Evolutionary conservation across 1,140 invertebrate genomes (phyloP).

Genomic region (Eufriesea mexicana): DNA sequence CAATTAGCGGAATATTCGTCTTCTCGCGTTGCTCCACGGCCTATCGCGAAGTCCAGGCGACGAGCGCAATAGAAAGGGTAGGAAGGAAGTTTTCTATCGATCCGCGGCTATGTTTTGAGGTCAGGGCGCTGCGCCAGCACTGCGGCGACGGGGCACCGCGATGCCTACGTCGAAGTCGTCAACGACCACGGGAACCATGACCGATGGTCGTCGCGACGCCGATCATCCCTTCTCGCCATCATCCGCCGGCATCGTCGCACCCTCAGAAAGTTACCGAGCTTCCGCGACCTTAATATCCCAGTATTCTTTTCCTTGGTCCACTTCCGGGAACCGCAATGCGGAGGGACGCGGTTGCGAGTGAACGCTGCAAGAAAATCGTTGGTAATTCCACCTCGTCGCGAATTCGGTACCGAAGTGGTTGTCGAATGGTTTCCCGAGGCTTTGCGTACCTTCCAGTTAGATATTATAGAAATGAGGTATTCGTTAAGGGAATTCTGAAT

Average conservation of each 20-base stretch:
- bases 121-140: conserved; percentile 77
- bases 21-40: conserved; percentile 40
- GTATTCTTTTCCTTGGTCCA: neutral
- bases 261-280: neutral
- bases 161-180: conserved; percentile 45
- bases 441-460: no score
- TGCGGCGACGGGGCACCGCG: conserved; percentile 68
- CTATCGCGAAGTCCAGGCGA: conserved; percentile 46
- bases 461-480: no score
- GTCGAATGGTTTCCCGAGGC: no score
- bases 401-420: neutral
- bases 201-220: neutral
- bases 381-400: neutral
- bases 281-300: neutral
- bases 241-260: neutral
- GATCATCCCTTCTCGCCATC: neutral
- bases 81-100: conserved; percentile 78
- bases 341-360: conserved; percentile 5
- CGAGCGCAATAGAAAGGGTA: conserved; percentile 63
- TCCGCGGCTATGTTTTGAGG: conserved; percentile 73
- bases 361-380: neutral
- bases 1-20: conserved; percentile 55
- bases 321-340: conserved; percentile 41
- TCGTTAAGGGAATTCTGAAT: no score
- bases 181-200: neutral